A percentile compares a stretch with the other conserved stretches of the same genome.
Conservation (phyloP, 2,113 vertebrate genomes). For the Salvator merianae region DNA sequence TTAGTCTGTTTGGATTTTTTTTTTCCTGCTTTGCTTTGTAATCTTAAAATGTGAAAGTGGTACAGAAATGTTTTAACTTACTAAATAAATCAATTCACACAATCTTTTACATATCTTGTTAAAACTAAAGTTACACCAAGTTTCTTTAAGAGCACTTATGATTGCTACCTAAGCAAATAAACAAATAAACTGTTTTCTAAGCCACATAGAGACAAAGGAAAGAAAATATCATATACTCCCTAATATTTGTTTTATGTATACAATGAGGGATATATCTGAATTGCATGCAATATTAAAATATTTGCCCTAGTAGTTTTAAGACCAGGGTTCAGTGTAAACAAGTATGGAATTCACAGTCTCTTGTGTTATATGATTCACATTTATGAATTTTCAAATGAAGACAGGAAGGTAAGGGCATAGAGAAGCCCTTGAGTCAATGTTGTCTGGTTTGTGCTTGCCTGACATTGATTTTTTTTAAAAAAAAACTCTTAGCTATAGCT, state of each 20-base stretch:
- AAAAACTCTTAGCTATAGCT: background rate
- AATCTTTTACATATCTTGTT: no score
- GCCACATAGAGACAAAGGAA: background rate
- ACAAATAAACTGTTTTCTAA: background rate
- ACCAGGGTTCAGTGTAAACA: conserved; percentile 12
- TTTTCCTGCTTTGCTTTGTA: no score
- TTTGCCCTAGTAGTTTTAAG: background rate
- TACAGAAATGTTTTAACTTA: no score
- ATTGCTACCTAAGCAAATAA: background rate
- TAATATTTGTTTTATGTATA: background rate
- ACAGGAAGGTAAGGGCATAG: background rate
- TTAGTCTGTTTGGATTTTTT: no score
- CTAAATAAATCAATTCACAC: no score
- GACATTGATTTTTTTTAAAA: background rate
- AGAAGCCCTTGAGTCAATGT: background rate
- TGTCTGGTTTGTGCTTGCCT: background rate
- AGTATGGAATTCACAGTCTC: background rate
- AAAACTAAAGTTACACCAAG: no score
- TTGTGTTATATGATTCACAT: background rate
- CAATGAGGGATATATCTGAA: background rate
- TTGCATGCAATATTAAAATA: background rate
- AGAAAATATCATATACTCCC: background rate
- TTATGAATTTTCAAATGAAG: background rate
- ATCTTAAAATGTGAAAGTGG: no score
- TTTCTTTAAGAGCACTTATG: background rate